Evolutionary conservation across 2,113 vertebrate species (phyloP).

Genomic region (Ailuropoda melanoleuca): DNA sequence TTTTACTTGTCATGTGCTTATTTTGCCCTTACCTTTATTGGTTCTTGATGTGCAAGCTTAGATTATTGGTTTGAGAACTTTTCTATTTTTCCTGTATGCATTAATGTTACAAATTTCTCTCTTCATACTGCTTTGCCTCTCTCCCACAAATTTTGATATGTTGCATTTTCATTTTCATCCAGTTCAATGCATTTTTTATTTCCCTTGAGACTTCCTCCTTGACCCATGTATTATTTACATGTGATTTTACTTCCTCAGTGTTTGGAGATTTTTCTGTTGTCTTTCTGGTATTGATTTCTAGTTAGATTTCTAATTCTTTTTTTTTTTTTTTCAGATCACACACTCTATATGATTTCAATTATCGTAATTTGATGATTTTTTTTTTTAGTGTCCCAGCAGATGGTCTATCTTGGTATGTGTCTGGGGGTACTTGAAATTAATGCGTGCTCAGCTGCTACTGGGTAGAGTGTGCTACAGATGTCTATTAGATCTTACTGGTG

Average conservation of each 20-base stretch:
- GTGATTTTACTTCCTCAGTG: neutral
- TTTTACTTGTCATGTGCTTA: neutral
- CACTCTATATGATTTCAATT: neutral
- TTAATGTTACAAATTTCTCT: neutral
- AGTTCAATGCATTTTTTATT: neutral
- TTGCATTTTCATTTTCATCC: neutral
- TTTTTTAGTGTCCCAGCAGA: neutral
- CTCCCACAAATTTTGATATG: neutral
- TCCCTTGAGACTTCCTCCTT: neutral
- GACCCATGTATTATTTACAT: neutral
- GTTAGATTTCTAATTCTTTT: neutral
- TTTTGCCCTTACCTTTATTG: neutral
- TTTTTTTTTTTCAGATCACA: neutral
- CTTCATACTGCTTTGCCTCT: neutral
- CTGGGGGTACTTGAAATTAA: neutral
- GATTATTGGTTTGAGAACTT: neutral
- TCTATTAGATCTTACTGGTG: neutral
- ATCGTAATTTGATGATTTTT: neutral
- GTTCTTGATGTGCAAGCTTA: neutral
- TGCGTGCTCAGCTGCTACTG: neutral
- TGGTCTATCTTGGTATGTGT: neutral
- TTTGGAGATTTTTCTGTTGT: neutral
- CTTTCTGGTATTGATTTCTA: neutral
- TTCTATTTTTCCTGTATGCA: neutral
- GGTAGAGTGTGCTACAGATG: neutral